phyloP scores from a whole-genome alignment of 2,888 invertebrate genomes.

The Neria commutata region DNA sequence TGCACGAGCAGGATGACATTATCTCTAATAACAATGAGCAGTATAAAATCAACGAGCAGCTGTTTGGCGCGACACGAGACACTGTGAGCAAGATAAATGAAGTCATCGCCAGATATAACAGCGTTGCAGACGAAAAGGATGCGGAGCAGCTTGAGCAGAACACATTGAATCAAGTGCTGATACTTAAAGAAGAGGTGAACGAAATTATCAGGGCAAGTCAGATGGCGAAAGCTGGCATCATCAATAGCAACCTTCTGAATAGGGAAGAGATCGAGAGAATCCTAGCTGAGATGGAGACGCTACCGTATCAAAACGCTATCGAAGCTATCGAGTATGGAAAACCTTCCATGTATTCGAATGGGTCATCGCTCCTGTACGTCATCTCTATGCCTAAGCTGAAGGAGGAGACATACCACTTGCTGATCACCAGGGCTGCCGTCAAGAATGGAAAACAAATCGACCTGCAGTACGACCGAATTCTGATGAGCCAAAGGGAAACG shows the following conservation, averaged over 20 bases:
- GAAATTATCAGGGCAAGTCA: slow-evolving; percentile 19
- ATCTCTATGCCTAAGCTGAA: slow-evolving; percentile 23
- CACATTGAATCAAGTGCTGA: no score
- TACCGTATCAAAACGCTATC: slow-evolving; percentile 27
- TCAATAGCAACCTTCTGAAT: slow-evolving; percentile 19
- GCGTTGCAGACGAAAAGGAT: no score
- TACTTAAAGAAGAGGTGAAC: no score
- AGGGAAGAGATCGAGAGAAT: slow-evolving; percentile 12
- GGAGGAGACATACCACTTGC: background rate
- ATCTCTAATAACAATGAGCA: no score
- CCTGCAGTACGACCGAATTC: background rate
- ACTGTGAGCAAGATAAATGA: slow-evolving; percentile 17
- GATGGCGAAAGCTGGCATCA: slow-evolving; percentile 14
- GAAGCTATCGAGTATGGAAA: slow-evolving; percentile 18
- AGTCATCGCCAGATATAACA: no score
- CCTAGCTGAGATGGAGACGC: slow-evolving; percentile 19
- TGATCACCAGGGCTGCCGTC: background rate
- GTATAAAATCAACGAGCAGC: no score
- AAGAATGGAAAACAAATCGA: background rate
- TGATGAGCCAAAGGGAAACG: background rate
- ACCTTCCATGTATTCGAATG: slow-evolving; percentile 18
- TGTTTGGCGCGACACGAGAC: no score
- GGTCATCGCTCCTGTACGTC: slow-evolving; percentile 17
- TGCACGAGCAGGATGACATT: background rate
- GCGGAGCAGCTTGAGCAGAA: no score